A percentile compares a stretch with the other conserved stretches of the same genome.
These are phyloP conservation scores for Thereuonema tuberculata DNA, from an alignment of 1,140 invertebrate genomes.

Conservation along the genomic window DNA sequence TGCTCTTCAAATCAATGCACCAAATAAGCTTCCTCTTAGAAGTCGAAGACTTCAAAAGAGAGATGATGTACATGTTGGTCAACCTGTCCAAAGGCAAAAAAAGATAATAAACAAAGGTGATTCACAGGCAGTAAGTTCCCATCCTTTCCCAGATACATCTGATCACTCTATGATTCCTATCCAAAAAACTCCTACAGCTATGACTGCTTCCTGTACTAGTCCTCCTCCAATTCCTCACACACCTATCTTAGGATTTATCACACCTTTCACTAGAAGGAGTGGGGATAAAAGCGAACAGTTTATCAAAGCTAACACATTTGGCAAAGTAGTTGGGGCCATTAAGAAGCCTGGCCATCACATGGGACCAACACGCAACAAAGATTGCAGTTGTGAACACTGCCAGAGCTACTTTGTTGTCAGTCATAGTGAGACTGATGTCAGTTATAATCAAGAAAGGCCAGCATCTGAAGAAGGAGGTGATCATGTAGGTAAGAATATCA, in stretches of 20 bases:
- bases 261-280: not conserved
- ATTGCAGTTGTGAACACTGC: constrained; percentile 55
- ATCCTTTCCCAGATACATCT: not conserved
- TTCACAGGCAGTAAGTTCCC: not conserved
- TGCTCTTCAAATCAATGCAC: not conserved
- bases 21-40: too few species aligned
- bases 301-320: not conserved
- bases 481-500: constrained; percentile 7
- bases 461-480: not conserved
- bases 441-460: too few species aligned
- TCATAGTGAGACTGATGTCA: not conserved
- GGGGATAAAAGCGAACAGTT: not conserved
- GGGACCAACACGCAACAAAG: constrained; percentile 57
- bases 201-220: not conserved
- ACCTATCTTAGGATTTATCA: not conserved
- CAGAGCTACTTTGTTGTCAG: constrained; percentile 32
- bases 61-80: not conserved
- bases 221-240: not conserved
- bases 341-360: constrained; percentile 47
- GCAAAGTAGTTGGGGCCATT: not conserved
- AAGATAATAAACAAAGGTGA: not conserved
- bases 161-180: not conserved
- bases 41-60: not conserved
- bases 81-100: not conserved
- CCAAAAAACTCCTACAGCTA: not conserved